Evolutionary conservation across 2,888 invertebrate species (phyloP), one percentile per base, ranked within the genome.

Genomic region (Coelopa pilipes): DNA sequence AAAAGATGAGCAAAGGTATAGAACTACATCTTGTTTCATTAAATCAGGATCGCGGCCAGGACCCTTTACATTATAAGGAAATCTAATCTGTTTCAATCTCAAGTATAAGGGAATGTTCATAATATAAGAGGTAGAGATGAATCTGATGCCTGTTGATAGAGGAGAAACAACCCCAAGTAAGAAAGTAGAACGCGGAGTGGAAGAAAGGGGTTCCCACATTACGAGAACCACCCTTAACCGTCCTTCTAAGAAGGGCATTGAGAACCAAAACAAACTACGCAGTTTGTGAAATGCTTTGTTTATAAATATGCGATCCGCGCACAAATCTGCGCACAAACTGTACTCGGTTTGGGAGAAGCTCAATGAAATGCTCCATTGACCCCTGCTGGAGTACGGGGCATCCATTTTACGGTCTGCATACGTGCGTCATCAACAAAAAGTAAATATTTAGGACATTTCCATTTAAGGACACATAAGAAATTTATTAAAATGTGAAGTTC

Each of bases 141-240:
- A 53, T 17, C 21, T 21, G 13, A 59, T 3, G 3, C 24, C 24
- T 12, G 24, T 55, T 55, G 11, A 59, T 11, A 59, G 24, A 24
- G 19, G 69, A 47, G 53, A 74, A 74, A 73, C 73, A 63, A 74
- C 70, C 74, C 72, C 49, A 67, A 21, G 21, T 59, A 21, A 1
- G 59, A 68, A 74, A n/a, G 49, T 12, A 47, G 13, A 50, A 7
- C 7, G 17, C n/a, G 11, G 1, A 63, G 9, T 15, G 63, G 15
- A 5, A 10, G 46, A 3, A 34, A 34, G 34, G 34, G 34, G 34
- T 34, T 34, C 34, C 34, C 34, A 34, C 34, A 7, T 34, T 34
- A 2, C 4, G 34, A 34, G 34, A 34, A 34, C 34, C 7, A 34
- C 34, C 34, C 34, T 34, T 34, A 7, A n/a, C 7, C 34, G 34